Evolutionary conservation across 2,797 vertebrate genomes (phyloP), one percentile per base, ranked within the genome.

Genomic region (Poecile montanus): DNA sequence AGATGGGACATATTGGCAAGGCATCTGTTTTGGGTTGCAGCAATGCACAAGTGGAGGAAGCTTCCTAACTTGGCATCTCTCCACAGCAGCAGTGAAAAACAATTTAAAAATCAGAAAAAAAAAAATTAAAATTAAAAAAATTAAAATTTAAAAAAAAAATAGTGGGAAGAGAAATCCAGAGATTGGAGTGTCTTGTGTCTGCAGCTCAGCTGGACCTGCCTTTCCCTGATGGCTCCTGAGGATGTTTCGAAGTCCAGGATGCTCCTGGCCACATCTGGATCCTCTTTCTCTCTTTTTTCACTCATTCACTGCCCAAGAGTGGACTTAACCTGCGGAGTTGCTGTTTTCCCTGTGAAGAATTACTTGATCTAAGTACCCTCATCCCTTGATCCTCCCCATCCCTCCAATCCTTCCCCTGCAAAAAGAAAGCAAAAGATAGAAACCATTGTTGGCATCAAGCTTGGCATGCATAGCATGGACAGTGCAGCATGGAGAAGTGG

Each of bases 381-480:
- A 0, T n/a, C 25, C 13, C 21, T 79, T 57, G 0, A n/a, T 56
- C 36, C 16, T 82, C 13, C 25, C 32, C 11, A 0, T 47, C 18
- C 11, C 30, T 75, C 58, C 58, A 72, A 10, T 58, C n/a, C 16
- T 83, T 38, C 34, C 56, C n/a, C 45, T 9, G 8, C 29, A 38
- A 38, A 86, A 73, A 45, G n/a, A 29, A 73, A 72, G 25, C 2
- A 4, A 25, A 21, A 12, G 36, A 44, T 89, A 32, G 29, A 60
- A 77, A 63, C 30, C n/a, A 21, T 48, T 11, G 36, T 13, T 67
- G 89, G 58, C 84, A 72, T 23, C 10, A 3, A 53, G 50, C 50
- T 65, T 48, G 53, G 25, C 44, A 61, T 18, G n/a, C 56, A 16
- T 8, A 2, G 56, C 29, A 61, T 1, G 0, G 38, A 16, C 16